Conservation (phyloP, 2,797 vertebrate genomes). For the Gila robusta region DNA sequence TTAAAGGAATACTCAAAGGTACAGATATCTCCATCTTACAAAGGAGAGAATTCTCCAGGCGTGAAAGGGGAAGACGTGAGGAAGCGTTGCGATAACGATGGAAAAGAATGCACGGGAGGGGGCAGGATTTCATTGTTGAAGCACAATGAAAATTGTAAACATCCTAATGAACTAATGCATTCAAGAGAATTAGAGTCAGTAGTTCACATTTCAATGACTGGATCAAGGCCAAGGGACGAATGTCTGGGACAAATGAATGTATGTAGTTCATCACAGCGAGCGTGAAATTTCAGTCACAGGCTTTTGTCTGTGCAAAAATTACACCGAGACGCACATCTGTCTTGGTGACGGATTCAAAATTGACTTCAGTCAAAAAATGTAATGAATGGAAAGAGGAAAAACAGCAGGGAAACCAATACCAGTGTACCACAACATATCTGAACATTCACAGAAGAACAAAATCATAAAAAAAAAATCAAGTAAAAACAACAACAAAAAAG, state of each 20-base stretch:
- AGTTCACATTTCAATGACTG: conserved; percentile 13
- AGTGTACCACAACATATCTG: neutral
- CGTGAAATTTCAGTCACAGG: conserved; percentile 12
- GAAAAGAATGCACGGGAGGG: conserved; percentile 6
- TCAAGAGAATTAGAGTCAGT: neutral
- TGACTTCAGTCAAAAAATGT: conserved; percentile 27
- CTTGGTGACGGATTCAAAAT: conserved; percentile 35
- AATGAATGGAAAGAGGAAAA: conserved; percentile 15
- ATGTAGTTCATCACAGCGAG: conserved; percentile 21
- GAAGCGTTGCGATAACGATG: conserved; percentile 10
- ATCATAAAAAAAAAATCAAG: neutral
- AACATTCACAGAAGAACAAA: neutral
- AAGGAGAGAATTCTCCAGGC: conserved; percentile 40
- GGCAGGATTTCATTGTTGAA: conserved; percentile 24
- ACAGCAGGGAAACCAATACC: neutral
- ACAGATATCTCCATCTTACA: conserved; percentile 51
- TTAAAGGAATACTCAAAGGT: conserved; percentile 59
- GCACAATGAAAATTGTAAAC: conserved; percentile 35
- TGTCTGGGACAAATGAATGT: neutral
- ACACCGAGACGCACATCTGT: conserved; percentile 26
- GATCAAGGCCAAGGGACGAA: neutral
- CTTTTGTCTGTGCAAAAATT: conserved; percentile 40
- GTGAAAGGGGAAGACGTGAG: conserved; percentile 30
- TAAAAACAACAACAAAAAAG: neutral
- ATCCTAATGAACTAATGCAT: conserved; percentile 40